Percentiles rank a stretch among this genome's conserved stretches.
phyloP scores from a whole-genome alignment of 2,888 invertebrate species.

The Barypeithes pellucidus region DNA sequence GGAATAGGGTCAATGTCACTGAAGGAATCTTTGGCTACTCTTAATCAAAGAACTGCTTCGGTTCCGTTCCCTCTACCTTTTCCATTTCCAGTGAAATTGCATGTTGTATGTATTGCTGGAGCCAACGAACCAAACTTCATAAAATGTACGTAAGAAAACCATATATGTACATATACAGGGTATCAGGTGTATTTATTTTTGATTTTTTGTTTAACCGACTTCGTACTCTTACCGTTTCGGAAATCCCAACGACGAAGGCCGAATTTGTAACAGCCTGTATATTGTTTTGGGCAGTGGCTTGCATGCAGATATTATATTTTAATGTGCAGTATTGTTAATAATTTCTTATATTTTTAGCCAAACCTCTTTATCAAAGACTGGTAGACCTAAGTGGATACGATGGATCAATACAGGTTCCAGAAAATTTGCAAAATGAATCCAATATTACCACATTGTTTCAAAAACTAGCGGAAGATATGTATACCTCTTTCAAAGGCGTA shows the following conservation, averaged over 20 bases:
- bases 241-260: no score
- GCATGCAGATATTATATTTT: no score
- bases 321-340: not conserved
- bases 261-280: no score
- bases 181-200: no score
- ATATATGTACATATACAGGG: no score
- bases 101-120: slow-evolving; percentile 80
- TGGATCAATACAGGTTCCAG: slow-evolving; percentile 76
- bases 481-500: slow-evolving; percentile 80
- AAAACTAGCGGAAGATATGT: slow-evolving; percentile 82
- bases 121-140: slow-evolving; percentile 76
- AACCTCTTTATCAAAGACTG: slow-evolving; percentile 85
- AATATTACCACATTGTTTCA: slow-evolving; percentile 75
- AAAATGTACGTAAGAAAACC: slow-evolving; percentile 63
- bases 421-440: slow-evolving; percentile 69
- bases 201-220: no score
- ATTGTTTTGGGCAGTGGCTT: no score
- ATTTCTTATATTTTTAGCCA: slow-evolving; percentile 69
- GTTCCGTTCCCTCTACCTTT: slow-evolving; percentile 82
- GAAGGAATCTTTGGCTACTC: slow-evolving; percentile 73
- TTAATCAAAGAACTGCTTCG: slow-evolving; percentile 70
- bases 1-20: slow-evolving; percentile 80
- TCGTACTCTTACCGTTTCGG: no score
- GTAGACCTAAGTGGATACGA: slow-evolving; percentile 83
- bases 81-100: slow-evolving; percentile 86